Percentiles rank a stretch among this genome's conserved stretches.
These are phyloP conservation scores for Drosophila pseudoobscura DNA, from an alignment of 1,140 invertebrate species.

Conservation along the genomic window DNA sequence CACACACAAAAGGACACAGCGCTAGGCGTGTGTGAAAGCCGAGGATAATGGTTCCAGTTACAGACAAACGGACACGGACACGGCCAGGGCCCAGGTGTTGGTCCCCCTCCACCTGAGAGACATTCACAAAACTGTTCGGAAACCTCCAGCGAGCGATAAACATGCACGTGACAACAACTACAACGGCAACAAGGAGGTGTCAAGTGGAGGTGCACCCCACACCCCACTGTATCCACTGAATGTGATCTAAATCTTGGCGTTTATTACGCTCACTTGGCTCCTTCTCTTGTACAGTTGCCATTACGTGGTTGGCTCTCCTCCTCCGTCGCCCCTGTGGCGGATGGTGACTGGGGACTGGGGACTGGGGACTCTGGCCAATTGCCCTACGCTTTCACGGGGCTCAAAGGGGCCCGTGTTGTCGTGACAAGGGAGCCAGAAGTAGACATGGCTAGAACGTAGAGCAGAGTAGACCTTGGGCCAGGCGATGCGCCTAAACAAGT, in stretches of 20 bases:
- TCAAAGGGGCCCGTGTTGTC: slow-evolving; percentile 39
- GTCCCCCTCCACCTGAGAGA: no score
- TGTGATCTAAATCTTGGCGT: slow-evolving; percentile 69
- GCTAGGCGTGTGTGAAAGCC: background rate
- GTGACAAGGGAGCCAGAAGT: slow-evolving; percentile 17
- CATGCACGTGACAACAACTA: slow-evolving; percentile 46
- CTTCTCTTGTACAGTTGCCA: slow-evolving; percentile 49
- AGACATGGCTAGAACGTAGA: slow-evolving; percentile 18
- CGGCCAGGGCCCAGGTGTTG: background rate
- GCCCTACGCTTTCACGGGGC: slow-evolving; percentile 58
- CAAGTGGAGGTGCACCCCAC: slow-evolving; percentile 13
- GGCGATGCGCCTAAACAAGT: slow-evolving; percentile 60
- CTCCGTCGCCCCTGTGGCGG: slow-evolving; percentile 13
- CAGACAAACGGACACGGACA: slow-evolving; percentile 14
- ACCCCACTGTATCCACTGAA: slow-evolving; percentile 18
- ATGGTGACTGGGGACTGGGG: background rate
- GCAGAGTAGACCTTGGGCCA: slow-evolving; percentile 47
- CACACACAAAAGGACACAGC: no score
- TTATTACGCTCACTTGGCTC: slow-evolving; percentile 76
- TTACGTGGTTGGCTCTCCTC: slow-evolving; percentile 39
- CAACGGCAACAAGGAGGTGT: slow-evolving; percentile 9
- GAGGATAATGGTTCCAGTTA: slow-evolving; percentile 17
- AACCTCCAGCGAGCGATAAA: slow-evolving; percentile 24
- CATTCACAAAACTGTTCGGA: no score
- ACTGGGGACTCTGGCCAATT: slow-evolving; percentile 41